Percentiles rank a stretch among this genome's conserved stretches.
Evolutionary conservation across 2,888 invertebrate genomes (phyloP).

Genomic region (Dicranocentrus wangi): DNA sequence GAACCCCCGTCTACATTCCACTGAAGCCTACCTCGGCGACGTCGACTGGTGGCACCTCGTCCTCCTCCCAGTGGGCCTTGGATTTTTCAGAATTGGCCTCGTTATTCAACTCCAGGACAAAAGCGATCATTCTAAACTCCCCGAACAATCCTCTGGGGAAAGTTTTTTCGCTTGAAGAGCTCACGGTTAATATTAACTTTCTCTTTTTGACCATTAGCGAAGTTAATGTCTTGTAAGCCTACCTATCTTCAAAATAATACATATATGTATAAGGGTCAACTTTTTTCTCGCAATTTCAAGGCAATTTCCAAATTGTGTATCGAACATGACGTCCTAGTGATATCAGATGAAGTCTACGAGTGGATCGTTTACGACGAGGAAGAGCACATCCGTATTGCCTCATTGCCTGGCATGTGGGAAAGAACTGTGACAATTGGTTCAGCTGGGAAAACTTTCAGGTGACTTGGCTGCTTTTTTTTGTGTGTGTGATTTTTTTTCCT

Average conservation of each 20-base stretch:
- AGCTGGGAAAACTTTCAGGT: conserved; percentile 78
- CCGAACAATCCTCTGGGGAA: conserved; percentile 99
- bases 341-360: conserved; percentile 95
- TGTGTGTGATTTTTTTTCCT: not conserved
- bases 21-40: conserved; percentile 77
- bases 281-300: conserved; percentile 74
- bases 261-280: too few relatives aligned
- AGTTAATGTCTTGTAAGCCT: too few relatives aligned
- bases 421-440: conserved; percentile 79
- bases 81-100: conserved; percentile 86
- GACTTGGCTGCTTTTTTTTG: not conserved
- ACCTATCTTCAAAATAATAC: too few relatives aligned
- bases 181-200: conserved; percentile 55
- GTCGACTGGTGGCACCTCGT: conserved; percentile 77
- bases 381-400: conserved; percentile 90
- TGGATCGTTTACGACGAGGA: conserved; percentile 92
- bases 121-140: conserved; percentile 94
- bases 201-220: too few relatives aligned
- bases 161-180: conserved; percentile 83
- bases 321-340: conserved; percentile 91
- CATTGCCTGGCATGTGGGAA: conserved; percentile 81
- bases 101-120: conserved; percentile 90
- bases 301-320: conserved; percentile 91
- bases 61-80: conserved; percentile 87
- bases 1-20: conserved; percentile 89